Percentiles rank a stretch among this genome's conserved stretches.
These are phyloP conservation scores for Amblyjoppa proteus DNA, from an alignment of 2,888 invertebrate genomes.

Conservation along the genomic window DNA sequence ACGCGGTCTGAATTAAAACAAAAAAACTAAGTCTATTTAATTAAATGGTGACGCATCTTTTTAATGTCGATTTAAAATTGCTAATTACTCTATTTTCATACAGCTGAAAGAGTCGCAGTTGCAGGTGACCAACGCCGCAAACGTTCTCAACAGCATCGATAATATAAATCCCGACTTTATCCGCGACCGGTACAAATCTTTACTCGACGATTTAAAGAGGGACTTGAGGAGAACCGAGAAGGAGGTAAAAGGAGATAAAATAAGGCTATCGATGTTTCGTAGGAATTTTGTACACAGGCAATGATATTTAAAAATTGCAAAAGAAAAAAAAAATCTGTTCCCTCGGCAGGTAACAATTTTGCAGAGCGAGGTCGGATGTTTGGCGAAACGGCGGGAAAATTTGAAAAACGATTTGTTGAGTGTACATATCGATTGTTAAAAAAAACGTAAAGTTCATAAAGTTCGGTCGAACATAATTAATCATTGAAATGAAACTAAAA, in stretches of 20 bases:
- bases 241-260: slow-evolving; percentile 70
- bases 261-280: neutral
- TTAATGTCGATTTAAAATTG: neutral
- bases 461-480: neutral
- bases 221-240: slow-evolving; percentile 75
- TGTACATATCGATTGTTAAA: slow-evolving; percentile 62
- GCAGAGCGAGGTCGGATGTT: slow-evolving; percentile 70
- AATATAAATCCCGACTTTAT: slow-evolving; percentile 68
- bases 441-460: slow-evolving; percentile 1
- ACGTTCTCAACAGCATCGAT: slow-evolving; percentile 70
- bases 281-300: neutral
- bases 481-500: slow-evolving; percentile 19
- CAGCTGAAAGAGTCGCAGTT: slow-evolving; percentile 68
- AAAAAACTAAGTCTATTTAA: neutral
- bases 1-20: slow-evolving; percentile 57
- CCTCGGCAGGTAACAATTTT: slow-evolving; percentile 70
- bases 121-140: slow-evolving; percentile 71
- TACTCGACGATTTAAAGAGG: slow-evolving; percentile 75
- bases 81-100: neutral
- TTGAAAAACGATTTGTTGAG: slow-evolving; percentile 72
- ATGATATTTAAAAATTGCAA: neutral
- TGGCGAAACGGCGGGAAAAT: slow-evolving; percentile 71
- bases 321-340: neutral
- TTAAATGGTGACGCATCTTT: neutral
- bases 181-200: slow-evolving; percentile 70